Evolutionary conservation across 2,888 invertebrate genomes (phyloP).

Genomic region (Caenorhabditis afra): DNA sequence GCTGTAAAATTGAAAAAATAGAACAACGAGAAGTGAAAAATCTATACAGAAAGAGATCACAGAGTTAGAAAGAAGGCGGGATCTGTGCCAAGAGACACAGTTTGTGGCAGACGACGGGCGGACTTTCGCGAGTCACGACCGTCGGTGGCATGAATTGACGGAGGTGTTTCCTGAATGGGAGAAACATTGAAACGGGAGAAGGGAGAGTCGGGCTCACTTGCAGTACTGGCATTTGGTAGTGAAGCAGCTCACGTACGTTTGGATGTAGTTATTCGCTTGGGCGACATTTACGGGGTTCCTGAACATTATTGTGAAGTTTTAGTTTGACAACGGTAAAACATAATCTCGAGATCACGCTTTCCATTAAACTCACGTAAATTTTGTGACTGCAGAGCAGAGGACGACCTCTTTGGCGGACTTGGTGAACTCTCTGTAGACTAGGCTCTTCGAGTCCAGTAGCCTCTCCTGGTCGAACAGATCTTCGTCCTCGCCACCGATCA

Average conservation of each 20-base stretch:
- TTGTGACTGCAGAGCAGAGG: constrained; percentile 30
- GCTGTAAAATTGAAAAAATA: constrained; percentile 6
- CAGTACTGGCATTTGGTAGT: constrained; percentile 34
- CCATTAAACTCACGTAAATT: constrained; percentile 41
- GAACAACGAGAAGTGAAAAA: neutral
- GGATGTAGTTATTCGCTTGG: constrained; percentile 49
- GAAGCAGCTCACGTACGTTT: constrained; percentile 48
- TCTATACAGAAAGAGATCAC: neutral
- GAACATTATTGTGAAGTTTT: constrained; percentile 7
- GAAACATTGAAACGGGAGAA: neutral
- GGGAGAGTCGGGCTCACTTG: constrained; percentile 34
- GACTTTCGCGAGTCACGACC: constrained; percentile 25
- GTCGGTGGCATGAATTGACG: constrained; percentile 49
- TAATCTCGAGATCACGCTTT: too few relatives aligned
- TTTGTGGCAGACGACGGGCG: constrained; percentile 32
- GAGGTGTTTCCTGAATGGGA: constrained; percentile 39
- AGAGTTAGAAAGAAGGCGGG: neutral
- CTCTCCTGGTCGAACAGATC: constrained; percentile 34
- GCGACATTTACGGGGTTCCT: constrained; percentile 21
- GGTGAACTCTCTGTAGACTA: constrained; percentile 39
- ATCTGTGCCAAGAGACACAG: constrained; percentile 25
- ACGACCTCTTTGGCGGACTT: constrained; percentile 35
- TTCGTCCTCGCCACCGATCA: constrained; percentile 49
- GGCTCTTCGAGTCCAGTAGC: constrained; percentile 36
- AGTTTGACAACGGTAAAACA: neutral